A percentile compares a stretch with the other conserved stretches of the same genome.
Evolutionary conservation across 1,140 invertebrate species (phyloP).

Genomic region (Kradibia gibbosae): DNA sequence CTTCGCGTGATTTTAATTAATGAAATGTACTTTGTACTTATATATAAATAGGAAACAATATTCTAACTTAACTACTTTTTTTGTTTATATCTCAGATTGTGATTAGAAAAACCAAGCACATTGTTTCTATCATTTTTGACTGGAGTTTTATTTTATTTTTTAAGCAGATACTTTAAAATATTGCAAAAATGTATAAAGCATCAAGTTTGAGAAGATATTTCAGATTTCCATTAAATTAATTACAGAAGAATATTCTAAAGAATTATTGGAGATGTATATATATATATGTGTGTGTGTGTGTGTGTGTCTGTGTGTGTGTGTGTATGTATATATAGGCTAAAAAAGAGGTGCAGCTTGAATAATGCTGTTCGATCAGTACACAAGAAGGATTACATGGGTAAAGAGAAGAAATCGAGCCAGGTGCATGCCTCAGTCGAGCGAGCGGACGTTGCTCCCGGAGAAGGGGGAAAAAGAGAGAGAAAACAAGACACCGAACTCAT

Average conservation of each 20-base stretch:
- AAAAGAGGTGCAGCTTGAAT: conserved; percentile 40
- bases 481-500: conserved; percentile 14
- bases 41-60: conserved; percentile 28
- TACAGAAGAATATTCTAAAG: not conserved
- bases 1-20: conserved; percentile 24
- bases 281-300: no score
- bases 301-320: no score
- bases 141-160: no score
- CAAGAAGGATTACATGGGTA: conserved; percentile 55
- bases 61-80: conserved; percentile 3
- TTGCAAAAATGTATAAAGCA: not conserved
- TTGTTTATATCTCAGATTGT: not conserved
- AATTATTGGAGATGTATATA: not conserved
- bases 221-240: not conserved
- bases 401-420: conserved; percentile 57
- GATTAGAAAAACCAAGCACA: not conserved
- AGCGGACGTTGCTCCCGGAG: conserved; percentile 56
- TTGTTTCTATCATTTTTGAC: not conserved
- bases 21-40: conserved; percentile 12
- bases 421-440: conserved; percentile 55
- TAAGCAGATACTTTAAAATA: no score
- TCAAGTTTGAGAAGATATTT: not conserved
- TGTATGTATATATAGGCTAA: not conserved
- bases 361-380: conserved; percentile 53
- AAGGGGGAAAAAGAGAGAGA: conserved; percentile 26